Percentiles rank a stretch among this genome's conserved stretches.
These are phyloP conservation scores for Drosophila pseudotakahashii DNA, from an alignment of 2,888 invertebrate species.

Conservation along the genomic window DNA sequence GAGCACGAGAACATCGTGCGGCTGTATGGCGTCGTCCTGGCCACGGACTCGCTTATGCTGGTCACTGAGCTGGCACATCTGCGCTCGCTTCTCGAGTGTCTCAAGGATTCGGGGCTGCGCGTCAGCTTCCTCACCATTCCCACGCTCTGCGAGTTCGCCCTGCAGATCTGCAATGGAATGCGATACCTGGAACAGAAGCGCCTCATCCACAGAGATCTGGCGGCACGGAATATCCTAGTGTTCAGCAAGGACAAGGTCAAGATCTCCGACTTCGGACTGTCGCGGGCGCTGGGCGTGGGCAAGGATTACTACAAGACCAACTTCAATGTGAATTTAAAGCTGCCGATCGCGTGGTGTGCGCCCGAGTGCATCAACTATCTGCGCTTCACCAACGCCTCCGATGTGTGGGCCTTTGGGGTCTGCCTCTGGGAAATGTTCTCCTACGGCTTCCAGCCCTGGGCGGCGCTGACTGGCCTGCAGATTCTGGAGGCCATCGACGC, in stretches of 20 bases:
- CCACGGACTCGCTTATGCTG: constrained; percentile 93
- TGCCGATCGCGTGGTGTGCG: constrained; percentile 99
- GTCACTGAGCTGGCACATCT: constrained; percentile 97
- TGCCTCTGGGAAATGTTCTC: constrained; percentile 99
- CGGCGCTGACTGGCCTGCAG: constrained; percentile 95
- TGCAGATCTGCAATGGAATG: constrained; percentile 99
- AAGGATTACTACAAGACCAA: constrained; percentile 99
- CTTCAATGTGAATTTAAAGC: constrained; percentile 97
- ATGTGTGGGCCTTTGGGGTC: constrained; percentile 99
- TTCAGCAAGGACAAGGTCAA: constrained; percentile 98
- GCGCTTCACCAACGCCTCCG: constrained; percentile 97
- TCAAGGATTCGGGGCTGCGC: constrained; percentile 95
- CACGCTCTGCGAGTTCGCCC: constrained; percentile 96
- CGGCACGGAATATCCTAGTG: constrained; percentile 98
- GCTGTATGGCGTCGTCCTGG: constrained; percentile 98
- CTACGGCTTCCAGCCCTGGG: constrained; percentile 99
- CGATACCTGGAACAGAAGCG: constrained; percentile 97
- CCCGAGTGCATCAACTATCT: constrained; percentile 98
- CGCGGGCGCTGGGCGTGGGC: constrained; percentile 97
- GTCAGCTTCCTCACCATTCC: constrained; percentile 95
- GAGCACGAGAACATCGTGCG: constrained; percentile 98
- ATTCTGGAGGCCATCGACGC: constrained; percentile 98
- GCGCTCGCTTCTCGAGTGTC: constrained; percentile 96
- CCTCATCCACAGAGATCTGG: constrained; percentile 98
- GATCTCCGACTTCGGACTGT: constrained; percentile 98